These are phyloP conservation scores for Nannospalax galili DNA, from an alignment of 2,113 vertebrate species.

Conservation along the genomic window DNA sequence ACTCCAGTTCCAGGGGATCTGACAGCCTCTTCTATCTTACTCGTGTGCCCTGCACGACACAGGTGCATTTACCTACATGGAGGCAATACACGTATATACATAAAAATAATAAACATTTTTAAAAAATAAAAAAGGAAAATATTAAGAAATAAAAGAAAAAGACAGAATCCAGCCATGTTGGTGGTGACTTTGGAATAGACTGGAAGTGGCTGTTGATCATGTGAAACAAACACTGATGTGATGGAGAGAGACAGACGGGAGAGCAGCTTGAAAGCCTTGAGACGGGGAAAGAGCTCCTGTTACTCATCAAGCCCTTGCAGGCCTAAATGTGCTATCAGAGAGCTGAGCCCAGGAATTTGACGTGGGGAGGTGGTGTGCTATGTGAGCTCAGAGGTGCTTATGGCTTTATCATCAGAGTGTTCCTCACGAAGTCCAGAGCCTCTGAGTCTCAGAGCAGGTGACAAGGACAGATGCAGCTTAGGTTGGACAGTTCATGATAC, in stretches of 20 bases:
- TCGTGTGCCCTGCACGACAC: too few relatives aligned
- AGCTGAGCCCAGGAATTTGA: neutral
- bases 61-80: too few relatives aligned
- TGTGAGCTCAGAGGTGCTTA: neutral
- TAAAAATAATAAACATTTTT: too few relatives aligned
- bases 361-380: neutral
- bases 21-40: too few relatives aligned
- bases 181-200: neutral
- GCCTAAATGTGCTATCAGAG: neutral
- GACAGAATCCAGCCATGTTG: neutral
- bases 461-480: neutral
- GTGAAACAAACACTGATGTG: neutral
- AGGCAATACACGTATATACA: too few relatives aligned
- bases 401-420: neutral
- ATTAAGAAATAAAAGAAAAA: neutral
- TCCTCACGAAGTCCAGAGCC: neutral
- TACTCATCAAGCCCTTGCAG: accelerated
- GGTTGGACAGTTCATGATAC: neutral
- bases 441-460: neutral
- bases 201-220: neutral
- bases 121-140: neutral
- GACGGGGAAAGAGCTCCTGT: neutral
- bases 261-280: neutral
- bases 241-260: neutral
- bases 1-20: too few relatives aligned